phyloP scores from a whole-genome alignment of 2,888 invertebrate genomes.

The Protula sp. region DNA sequence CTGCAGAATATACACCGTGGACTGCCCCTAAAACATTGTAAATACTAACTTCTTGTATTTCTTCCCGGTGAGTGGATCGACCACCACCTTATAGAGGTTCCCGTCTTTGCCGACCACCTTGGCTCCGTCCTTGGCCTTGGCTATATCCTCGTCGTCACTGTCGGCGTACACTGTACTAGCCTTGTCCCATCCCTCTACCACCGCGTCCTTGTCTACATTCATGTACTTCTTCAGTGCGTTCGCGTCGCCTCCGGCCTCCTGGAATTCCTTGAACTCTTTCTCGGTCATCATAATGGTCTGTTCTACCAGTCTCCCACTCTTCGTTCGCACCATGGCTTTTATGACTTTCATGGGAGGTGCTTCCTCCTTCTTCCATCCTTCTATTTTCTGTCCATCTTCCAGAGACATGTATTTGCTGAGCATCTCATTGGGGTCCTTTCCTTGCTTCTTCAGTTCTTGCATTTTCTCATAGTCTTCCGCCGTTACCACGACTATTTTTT shows the following conservation, averaged over 20 bases:
- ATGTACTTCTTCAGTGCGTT: constrained; percentile 47
- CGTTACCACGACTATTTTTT: constrained; percentile 46
- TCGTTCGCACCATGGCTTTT: constrained; percentile 37
- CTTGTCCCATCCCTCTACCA: constrained; percentile 51
- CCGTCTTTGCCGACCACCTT: constrained; percentile 48
- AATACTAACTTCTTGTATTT: constrained; percentile 47
- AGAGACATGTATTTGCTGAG: constrained; percentile 45
- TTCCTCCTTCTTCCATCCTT: constrained; percentile 45
- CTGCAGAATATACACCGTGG: too few species aligned
- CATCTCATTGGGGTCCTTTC: constrained; percentile 39
- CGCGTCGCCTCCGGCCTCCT: constrained; percentile 34
- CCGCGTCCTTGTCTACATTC: constrained; percentile 44
- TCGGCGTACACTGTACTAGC: constrained; percentile 45
- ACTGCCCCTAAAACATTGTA: too few species aligned
- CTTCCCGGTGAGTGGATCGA: constrained; percentile 51
- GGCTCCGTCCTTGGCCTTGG: constrained; percentile 35
- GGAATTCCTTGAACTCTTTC: constrained; percentile 29
- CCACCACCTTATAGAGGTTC: constrained; percentile 44
- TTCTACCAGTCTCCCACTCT: constrained; percentile 50
- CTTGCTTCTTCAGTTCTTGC: constrained; percentile 35
- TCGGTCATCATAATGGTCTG: constrained; percentile 49
- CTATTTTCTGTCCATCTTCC: constrained; percentile 40
- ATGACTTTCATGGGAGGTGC: constrained; percentile 36
- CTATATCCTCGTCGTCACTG: constrained; percentile 35
- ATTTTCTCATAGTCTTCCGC: constrained; percentile 47